Conservation (phyloP, 1,140 invertebrate genomes). For the Neotoxoptera formosana region DNA sequence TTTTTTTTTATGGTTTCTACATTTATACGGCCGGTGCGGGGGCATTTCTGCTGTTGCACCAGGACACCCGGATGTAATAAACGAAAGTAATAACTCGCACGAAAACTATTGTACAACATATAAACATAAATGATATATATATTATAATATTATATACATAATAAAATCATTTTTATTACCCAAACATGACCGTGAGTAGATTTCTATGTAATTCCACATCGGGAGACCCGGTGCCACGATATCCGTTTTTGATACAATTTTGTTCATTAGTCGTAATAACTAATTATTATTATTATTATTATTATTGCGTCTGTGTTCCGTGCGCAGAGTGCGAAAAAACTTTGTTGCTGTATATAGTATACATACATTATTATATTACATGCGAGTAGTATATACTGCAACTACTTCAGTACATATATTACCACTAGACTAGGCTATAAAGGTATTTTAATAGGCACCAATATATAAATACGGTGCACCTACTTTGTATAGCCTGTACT, state of each 20-base stretch:
- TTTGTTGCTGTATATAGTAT: neutral
- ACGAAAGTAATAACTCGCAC: slow-evolving; percentile 7
- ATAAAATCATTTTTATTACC: slow-evolving; percentile 54
- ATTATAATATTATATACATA: neutral
- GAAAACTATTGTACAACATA: slow-evolving; percentile 43
- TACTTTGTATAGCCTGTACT: neutral
- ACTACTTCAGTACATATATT: neutral
- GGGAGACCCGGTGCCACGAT: neutral
- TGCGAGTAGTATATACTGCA: neutral
- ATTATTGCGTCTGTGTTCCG: neutral
- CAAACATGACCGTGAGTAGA: slow-evolving; percentile 48
- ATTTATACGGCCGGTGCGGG: neutral
- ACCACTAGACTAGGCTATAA: neutral
- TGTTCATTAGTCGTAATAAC: slow-evolving; percentile 6
- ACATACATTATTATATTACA: neutral
- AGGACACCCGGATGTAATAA: slow-evolving; percentile 54
- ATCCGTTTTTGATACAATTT: slow-evolving; percentile 12
- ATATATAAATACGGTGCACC: neutral
- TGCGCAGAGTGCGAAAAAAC: neutral
- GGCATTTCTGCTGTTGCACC: neutral
- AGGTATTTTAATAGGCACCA: neutral
- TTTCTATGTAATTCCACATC: slow-evolving; percentile 17
- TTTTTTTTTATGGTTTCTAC: neutral
- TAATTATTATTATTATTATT: neutral
- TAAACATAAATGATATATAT: neutral